These are phyloP conservation scores for Python bivittatus DNA, from an alignment of 2,113 vertebrate species.

Conservation along the genomic window DNA sequence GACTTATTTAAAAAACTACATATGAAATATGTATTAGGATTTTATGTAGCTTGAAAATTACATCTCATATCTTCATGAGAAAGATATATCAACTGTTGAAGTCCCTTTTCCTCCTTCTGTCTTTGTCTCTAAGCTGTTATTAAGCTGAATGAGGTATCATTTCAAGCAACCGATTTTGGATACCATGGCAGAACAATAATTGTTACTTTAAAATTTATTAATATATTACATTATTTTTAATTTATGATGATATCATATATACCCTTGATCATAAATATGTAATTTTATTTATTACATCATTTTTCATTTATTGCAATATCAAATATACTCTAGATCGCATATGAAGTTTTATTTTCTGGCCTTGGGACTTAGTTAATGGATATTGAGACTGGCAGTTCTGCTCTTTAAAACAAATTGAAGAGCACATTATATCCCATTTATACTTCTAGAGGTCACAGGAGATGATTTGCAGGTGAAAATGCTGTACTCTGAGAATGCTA, in stretches of 20 bases:
- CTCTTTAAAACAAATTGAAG: slow-evolving; percentile 37
- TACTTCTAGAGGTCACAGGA: neutral
- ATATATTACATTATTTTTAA: neutral
- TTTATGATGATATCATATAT: neutral
- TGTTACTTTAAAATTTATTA: neutral
- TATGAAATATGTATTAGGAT: neutral
- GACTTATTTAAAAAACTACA: neutral
- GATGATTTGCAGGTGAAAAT: slow-evolving; percentile 38
- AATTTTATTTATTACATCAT: neutral
- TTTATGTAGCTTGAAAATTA: neutral
- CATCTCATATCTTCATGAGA: neutral
- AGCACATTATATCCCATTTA: slow-evolving; percentile 28
- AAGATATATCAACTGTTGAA: neutral
- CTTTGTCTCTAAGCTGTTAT: neutral
- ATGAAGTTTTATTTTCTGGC: neutral
- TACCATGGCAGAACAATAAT: neutral
- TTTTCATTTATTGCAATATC: neutral
- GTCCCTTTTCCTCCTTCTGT: neutral
- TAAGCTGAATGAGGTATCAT: neutral
- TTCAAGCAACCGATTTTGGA: neutral
- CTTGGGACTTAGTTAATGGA: neutral
- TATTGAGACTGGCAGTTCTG: neutral
- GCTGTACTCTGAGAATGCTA: slow-evolving; percentile 50
- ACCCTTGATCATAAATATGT: neutral
- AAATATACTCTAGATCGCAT: neutral